Evolutionary conservation across 92 coral and sea anemone species (phyloP).

Genomic region (Blastomussa wellsi): DNA sequence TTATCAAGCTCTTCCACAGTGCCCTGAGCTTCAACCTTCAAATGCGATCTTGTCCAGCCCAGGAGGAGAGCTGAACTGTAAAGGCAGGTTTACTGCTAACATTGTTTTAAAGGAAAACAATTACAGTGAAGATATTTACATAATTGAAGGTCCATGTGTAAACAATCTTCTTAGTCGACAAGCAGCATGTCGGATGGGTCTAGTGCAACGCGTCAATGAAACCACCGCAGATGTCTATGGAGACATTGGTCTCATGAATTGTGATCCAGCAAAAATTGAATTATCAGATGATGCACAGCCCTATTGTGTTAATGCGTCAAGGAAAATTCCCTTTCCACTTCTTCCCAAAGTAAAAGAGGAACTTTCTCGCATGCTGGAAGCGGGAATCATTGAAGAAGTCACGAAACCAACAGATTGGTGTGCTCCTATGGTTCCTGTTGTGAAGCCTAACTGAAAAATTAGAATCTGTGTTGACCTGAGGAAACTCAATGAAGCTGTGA

Average conservation of each 20-base stretch:
- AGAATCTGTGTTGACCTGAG: constrained; percentile 56
- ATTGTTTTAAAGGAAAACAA: constrained; percentile 1
- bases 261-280: constrained; percentile 47
- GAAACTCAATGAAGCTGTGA: constrained; percentile 58
- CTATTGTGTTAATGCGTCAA: constrained; percentile 37
- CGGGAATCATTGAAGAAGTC: constrained; percentile 55
- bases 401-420: constrained; percentile 71
- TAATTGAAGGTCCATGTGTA: constrained; percentile 27
- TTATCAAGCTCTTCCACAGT: constrained; percentile 37
- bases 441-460: constrained; percentile 41
- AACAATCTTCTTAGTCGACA: constrained; percentile 40
- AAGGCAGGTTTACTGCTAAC: constrained; percentile 19
- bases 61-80: constrained; percentile 38
- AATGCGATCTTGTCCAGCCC: constrained; percentile 36
- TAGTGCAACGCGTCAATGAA: constrained; percentile 27
- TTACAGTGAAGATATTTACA: constrained; percentile 19
- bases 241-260: constrained; percentile 36
- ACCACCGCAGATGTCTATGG: constrained; percentile 19
- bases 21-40: constrained; percentile 40
- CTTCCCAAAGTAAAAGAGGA: constrained; percentile 53
- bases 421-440: constrained; percentile 56
- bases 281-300: constrained; percentile 49
- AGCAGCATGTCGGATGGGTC: constrained; percentile 39
- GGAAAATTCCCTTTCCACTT: constrained; percentile 53
- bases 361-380: constrained; percentile 46